These are phyloP conservation scores for Steinernema hermaphroditum DNA, from an alignment of 2,888 invertebrate genomes.

Conservation along the genomic window DNA sequence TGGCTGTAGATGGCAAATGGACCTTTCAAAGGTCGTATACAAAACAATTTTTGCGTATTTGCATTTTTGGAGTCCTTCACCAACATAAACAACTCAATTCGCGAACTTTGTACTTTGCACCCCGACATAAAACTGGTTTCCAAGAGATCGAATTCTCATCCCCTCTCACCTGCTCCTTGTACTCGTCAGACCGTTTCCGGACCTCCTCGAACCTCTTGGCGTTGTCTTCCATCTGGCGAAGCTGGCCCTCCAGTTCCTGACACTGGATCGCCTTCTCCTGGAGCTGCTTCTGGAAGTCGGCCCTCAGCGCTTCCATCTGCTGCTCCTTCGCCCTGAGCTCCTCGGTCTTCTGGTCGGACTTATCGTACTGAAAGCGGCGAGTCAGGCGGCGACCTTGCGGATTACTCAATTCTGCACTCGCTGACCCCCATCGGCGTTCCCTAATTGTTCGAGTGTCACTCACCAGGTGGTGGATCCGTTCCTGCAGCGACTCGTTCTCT, in stretches of 20 bases:
- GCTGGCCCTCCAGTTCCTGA: neutral
- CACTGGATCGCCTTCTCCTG: neutral
- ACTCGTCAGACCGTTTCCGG: neutral
- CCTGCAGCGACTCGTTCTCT: slow-evolving; percentile 25
- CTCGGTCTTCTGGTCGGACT: slow-evolving; percentile 17
- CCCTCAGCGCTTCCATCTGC: neutral
- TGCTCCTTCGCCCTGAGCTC: slow-evolving; percentile 9
- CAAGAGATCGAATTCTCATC: too few species aligned
- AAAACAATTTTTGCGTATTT: too few species aligned
- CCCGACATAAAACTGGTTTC: too few species aligned
- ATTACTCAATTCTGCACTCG: neutral
- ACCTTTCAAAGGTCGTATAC: too few species aligned
- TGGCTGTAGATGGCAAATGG: too few species aligned
- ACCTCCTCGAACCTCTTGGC: neutral
- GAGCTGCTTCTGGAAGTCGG: neutral
- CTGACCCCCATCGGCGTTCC: neutral
- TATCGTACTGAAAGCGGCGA: slow-evolving; percentile 13
- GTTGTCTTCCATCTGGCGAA: neutral
- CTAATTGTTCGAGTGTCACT: slow-evolving; percentile 10
- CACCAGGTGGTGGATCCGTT: slow-evolving; percentile 28
- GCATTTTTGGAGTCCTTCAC: too few species aligned
- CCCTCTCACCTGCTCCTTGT: slow-evolving; percentile 15
- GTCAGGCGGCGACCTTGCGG: slow-evolving; percentile 19
- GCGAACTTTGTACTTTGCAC: too few species aligned
- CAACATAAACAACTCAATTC: too few species aligned